These are phyloP conservation scores for Chionis minor DNA, from an alignment of 2,113 vertebrate species.

Conservation along the genomic window DNA sequence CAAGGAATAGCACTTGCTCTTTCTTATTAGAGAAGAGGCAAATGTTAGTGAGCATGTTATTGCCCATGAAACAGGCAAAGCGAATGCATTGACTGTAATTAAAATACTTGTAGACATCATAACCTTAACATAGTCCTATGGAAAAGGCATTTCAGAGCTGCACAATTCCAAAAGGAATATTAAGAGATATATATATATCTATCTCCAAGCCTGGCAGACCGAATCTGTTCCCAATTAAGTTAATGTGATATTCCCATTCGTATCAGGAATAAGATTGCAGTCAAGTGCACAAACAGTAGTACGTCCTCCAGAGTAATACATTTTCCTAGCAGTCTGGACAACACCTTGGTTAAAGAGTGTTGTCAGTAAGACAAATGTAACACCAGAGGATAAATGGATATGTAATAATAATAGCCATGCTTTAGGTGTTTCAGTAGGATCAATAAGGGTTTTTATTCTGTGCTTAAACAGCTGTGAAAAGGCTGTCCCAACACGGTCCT, in stretches of 20 bases:
- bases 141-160: not conserved
- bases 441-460: slow-evolving; percentile 9
- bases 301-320: not conserved
- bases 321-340: not conserved
- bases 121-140: not conserved
- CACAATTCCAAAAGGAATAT: not conserved
- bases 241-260: not conserved
- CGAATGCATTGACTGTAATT: not conserved
- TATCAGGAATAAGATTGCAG: not conserved
- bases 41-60: not conserved
- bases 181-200: not conserved
- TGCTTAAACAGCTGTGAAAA: slow-evolving; percentile 37
- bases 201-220: not conserved
- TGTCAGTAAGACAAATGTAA: not conserved
- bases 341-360: not conserved
- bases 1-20: not conserved
- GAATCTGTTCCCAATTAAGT: not conserved
- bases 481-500: not conserved
- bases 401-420: not conserved
- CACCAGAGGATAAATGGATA: not conserved
- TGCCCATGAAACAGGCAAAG: not conserved
- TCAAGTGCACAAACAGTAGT: not conserved
- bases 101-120: not conserved
- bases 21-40: not conserved
- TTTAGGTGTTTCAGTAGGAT: slow-evolving; percentile 6